phyloP scores from a whole-genome alignment of 2,113 vertebrate species.

The Mus spicilegus region DNA sequence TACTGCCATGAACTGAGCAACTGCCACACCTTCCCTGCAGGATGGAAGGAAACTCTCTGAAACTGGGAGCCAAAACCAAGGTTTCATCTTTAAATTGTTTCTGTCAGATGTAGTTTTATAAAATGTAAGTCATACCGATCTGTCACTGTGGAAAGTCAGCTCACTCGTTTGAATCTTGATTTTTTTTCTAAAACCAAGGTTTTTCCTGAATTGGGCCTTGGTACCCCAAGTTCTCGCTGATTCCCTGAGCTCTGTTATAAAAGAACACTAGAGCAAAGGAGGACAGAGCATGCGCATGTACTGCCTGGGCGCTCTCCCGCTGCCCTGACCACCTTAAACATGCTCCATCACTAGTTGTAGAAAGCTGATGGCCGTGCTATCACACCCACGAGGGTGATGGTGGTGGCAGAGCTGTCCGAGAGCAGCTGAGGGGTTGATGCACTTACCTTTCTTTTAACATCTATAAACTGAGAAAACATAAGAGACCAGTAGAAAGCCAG shows the following conservation, averaged over 20 bases:
- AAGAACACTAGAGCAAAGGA: conserved; percentile 10
- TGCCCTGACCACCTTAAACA: not conserved
- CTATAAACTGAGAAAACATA: conserved; percentile 98
- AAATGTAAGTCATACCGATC: conserved; percentile 37
- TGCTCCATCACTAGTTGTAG: not conserved
- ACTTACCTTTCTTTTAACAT: conserved; percentile 98
- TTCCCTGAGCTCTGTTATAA: not conserved
- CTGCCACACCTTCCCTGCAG: no score
- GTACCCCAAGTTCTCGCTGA: conserved; percentile 49
- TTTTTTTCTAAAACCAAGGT: conserved; percentile 39
- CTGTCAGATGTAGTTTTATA: not conserved
- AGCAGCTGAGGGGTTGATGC: not conserved
- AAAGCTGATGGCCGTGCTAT: not conserved
- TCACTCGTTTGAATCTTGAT: conserved; percentile 53
- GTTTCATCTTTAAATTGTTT: not conserved
- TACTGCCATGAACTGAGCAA: not conserved
- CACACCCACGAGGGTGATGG: conserved; percentile 16
- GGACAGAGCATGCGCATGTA: not conserved
- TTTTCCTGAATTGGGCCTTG: conserved; percentile 21
- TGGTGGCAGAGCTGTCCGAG: conserved; percentile 1
- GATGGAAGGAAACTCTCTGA: no score
- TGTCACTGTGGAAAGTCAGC: conserved; percentile 7
- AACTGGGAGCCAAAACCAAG: not conserved
- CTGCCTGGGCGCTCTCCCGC: not conserved
- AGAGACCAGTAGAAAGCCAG: conserved; percentile 99